Evolutionary conservation across 1,140 invertebrate species (phyloP), one percentile per base, ranked within the genome.

Genomic region (Euura lappo): DNA sequence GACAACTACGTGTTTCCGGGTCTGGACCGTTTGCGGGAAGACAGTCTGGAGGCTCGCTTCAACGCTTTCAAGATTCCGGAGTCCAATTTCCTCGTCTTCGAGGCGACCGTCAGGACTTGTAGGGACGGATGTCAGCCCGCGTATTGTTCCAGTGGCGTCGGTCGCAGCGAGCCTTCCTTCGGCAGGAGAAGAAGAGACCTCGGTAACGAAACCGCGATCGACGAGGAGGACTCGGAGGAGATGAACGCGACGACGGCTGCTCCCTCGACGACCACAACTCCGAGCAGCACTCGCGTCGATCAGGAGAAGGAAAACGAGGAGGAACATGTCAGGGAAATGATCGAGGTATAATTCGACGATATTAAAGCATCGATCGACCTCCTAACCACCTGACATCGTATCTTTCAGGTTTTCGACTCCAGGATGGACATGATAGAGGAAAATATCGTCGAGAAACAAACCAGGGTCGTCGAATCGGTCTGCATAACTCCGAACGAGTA

Each of bases 1-100:
- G 96, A 98, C 86, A 93, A 95, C 60, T 96, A 95, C 82, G 95
- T 98, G 0, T 98, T 98, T 87, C 96, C 96, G 0, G 95, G 96
- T 81, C 83, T 98, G 75, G 96, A 97, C 80, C 93, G 94, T 81
- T 90, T 95, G 1, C 89, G 96, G 43, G 95, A 93, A 79, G 95
- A 97, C 79, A 96, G 94, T 7, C 87, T 97, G 6, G 96, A 97
- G 88, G 95, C 96, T 0, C 90, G 95, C 77, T 98, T 98, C 82
- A 97, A 97, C 86, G 96, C 96, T 2, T 98, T 97, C 79, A 98
- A 98, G 87, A 97, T 98, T 79, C 96, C 96, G 0, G 96, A 97
- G 89, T 97, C 96, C 0, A 97, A 97, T 84, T 97, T 97, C 88
- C 84, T 98, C 68, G 95, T 98, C 1, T 98, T 98, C 82, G 96